Base-by-base conservation (phyloP, 2,888 invertebrate genomes). In the Pycnomerus fuliginosus region DNA sequence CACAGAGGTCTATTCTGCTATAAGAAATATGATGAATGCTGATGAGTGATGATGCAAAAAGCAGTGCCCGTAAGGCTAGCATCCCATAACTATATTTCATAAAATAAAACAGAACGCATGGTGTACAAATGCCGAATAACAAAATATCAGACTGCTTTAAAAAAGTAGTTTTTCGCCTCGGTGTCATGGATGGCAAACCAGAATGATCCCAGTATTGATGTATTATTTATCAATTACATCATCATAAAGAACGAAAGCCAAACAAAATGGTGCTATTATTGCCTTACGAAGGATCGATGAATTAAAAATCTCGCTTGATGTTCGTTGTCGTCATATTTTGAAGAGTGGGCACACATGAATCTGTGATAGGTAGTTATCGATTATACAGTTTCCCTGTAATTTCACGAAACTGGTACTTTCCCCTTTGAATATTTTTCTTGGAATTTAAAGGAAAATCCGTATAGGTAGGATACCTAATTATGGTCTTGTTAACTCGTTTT, bases 181-280 rank as follows among this genome's bases (percentile, higher is more conserved):
- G 51, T 56, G 60, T 64, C 61, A 56, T 54, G 61, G 60, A 57
- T 60, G 62, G 56, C 50, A 55, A 56, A 52, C 50, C 62, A 55
- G 55, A 13, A 14, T 55, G 60, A 56, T 56, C 59, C n/a, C 44
- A 58, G 55, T n/a, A n/a, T 61, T 62, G 61, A 67, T 69, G 67
- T 67, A 65, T 68, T 68, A 68, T 67, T 68, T 67, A 68, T 68
- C 62, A 63, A 63, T 67, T 65, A 66, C 64, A 60, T 67, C 64
- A 64, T 61, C 61, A 62, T 63, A 60, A 57, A 49, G 45, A 43
- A 52, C 44, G 50, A 50, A 48, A 29, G 4, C 4, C 37, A 54
- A 62, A 62, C 61, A 62, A 64, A 62, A 64, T 63, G 60, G 62
- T 59, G 50, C 46, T 53, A 53, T 53, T 54, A 53, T 56, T 35